These are phyloP conservation scores for Isaurus tuberculatus DNA, from an alignment of 92 coral and sea anemone genomes.

Conservation along the genomic window DNA sequence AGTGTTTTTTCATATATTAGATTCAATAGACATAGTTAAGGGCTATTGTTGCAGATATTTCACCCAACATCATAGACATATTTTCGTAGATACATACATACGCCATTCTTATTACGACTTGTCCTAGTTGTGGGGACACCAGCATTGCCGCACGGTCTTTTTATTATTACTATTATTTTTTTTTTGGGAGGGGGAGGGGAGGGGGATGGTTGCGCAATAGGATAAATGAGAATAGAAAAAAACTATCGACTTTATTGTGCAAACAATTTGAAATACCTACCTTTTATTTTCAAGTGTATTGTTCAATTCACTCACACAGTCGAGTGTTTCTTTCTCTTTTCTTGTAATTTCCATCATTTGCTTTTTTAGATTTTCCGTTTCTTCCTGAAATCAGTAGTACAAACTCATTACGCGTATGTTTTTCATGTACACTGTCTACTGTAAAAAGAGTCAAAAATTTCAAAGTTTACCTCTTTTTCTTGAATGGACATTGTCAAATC, in stretches of 20 bases:
- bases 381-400: slow-evolving; percentile 47
- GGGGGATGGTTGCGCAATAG: not conserved
- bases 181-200: too few species aligned
- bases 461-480: slow-evolving; percentile 33
- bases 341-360: slow-evolving; percentile 50
- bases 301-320: slow-evolving; percentile 65
- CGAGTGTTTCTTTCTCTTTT: slow-evolving; percentile 56
- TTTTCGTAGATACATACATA: too few species aligned
- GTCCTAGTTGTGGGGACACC: too few species aligned
- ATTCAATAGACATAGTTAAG: too few species aligned
- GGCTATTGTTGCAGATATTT: too few species aligned
- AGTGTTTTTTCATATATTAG: too few species aligned
- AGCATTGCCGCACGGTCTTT: too few species aligned
- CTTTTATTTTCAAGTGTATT: slow-evolving; percentile 60
- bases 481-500: slow-evolving; percentile 2
- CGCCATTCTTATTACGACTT: too few species aligned
- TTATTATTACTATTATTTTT: too few species aligned
- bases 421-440: not conserved
- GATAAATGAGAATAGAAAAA: not conserved
- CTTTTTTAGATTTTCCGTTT: slow-evolving; percentile 42
- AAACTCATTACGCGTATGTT: not conserved
- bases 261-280: slow-evolving; percentile 16
- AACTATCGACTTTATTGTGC: not conserved
- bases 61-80: too few species aligned
- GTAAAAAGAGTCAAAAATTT: not conserved